These are phyloP conservation scores for Tiaroga cobitis DNA, from an alignment of 2,797 vertebrate genomes.

Conservation along the genomic window DNA sequence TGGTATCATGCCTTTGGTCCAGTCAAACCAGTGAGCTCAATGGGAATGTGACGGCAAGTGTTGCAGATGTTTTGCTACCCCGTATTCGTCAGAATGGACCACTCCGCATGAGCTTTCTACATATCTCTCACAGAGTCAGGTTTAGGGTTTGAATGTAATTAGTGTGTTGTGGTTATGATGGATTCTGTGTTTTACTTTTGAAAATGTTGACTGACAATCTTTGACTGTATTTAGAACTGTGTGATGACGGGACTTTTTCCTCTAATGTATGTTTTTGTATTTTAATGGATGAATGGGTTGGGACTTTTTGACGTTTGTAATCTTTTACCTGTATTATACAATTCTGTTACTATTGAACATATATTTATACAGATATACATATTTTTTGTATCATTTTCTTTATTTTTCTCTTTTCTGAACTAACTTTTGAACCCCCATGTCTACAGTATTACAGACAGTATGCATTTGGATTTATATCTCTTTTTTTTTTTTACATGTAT, in stretches of 20 bases:
- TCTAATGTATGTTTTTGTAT: slow-evolving; percentile 73
- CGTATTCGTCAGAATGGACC: slow-evolving; percentile 59
- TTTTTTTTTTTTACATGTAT: slow-evolving; percentile 93
- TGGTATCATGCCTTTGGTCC: background rate
- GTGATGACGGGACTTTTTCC: slow-evolving; percentile 66
- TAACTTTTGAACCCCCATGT: slow-evolving; percentile 75
- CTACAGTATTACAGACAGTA: slow-evolving; percentile 80
- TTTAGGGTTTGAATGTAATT: slow-evolving; percentile 61
- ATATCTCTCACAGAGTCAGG: slow-evolving; percentile 40
- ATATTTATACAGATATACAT: slow-evolving; percentile 77
- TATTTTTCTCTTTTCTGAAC: slow-evolving; percentile 70
- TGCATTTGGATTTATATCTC: slow-evolving; percentile 81
- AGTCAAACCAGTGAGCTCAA: slow-evolving; percentile 3
- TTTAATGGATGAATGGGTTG: slow-evolving; percentile 57
- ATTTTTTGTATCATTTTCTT: slow-evolving; percentile 81
- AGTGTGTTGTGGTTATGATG: slow-evolving; percentile 63
- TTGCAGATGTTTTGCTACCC: slow-evolving; percentile 58
- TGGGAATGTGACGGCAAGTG: slow-evolving; percentile 56
- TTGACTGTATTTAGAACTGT: slow-evolving; percentile 67
- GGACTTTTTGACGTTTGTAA: slow-evolving; percentile 61
- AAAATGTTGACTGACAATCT: slow-evolving; percentile 80
- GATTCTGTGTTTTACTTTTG: slow-evolving; percentile 62
- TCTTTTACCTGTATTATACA: slow-evolving; percentile 77
- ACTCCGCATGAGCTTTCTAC: slow-evolving; percentile 47
- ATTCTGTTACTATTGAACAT: slow-evolving; percentile 80